Conservation (phyloP, 2,888 invertebrate genomes). For the Mesorhabditis belari region DNA sequence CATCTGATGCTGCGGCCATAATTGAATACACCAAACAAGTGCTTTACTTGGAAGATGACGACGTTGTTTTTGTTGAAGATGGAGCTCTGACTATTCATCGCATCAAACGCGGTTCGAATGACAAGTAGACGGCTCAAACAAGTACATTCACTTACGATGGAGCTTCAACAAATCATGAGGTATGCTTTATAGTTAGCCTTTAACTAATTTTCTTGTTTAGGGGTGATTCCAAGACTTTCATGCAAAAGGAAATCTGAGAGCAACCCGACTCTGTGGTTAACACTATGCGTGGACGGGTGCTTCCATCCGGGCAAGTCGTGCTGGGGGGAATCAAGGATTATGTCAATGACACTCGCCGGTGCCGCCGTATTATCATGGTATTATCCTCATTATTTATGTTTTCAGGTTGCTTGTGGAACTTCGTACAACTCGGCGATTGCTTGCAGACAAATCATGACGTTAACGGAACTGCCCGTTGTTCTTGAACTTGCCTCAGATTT, state of each 20-base stretch:
- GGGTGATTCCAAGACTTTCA: slow-evolving; percentile 91
- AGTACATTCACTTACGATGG: slow-evolving; percentile 89
- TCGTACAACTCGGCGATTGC: slow-evolving; percentile 98
- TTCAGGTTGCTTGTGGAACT: slow-evolving; percentile 97
- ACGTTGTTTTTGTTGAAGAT: slow-evolving; percentile 78
- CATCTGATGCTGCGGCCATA: slow-evolving; percentile 91
- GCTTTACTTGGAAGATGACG: slow-evolving; percentile 77
- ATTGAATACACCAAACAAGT: slow-evolving; percentile 99
- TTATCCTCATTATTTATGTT: too few species aligned
- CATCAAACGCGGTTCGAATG: slow-evolving; percentile 67
- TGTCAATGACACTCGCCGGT: slow-evolving; percentile 91
- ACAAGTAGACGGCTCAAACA: slow-evolving; percentile 63
- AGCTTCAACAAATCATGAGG: slow-evolving; percentile 97
- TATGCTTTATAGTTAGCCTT: not conserved
- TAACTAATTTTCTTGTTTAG: slow-evolving; percentile 6
- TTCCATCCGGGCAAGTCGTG: slow-evolving; percentile 65
- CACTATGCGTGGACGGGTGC: slow-evolving; percentile 93
- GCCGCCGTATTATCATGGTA: slow-evolving; percentile 88
- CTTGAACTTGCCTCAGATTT: slow-evolving; percentile 97
- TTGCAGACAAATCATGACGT: slow-evolving; percentile 67
- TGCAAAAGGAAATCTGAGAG: slow-evolving; percentile 99
- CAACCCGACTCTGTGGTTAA: slow-evolving; percentile 98
- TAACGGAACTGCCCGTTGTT: slow-evolving; percentile 97
- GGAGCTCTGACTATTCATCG: slow-evolving; percentile 91
- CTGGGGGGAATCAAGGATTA: slow-evolving; percentile 98